Base-by-base conservation (phyloP, 2,797 vertebrate species). In the Trachops cirrhosus region DNA sequence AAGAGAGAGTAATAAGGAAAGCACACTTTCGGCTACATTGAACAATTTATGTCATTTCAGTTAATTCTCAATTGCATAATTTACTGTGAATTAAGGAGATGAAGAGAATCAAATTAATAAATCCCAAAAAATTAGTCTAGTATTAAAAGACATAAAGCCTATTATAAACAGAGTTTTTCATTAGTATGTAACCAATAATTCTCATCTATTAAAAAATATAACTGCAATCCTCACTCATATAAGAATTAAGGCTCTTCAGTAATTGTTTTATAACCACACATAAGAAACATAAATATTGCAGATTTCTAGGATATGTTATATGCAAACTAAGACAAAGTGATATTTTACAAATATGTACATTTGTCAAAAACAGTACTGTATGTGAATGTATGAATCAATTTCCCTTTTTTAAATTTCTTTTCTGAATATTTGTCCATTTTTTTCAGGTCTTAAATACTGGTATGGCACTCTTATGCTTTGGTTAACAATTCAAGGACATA, bases 361-460 rank as follows among this genome's bases (percentile, higher is more conserved):
- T 83, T 94, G 12, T 94, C 41, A 92, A 86, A 84, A 95, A 90
- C 41, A 94, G 74, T 84, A 44, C 14, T 74, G 15, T 94, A 1
- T 86, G 46, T 54, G 83, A 79, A 84, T 5, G 44, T 85, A 78
- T 46, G 24, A 80, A 62, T 54, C 18, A 29, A 71, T 68, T 84
- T 96, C 48, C 86, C 75, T 86, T 89, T 93, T 12, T 84, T 67
- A 92, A 68, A 96, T 84, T 39, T 54, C 37, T 84, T 92, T 82
- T 39, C 67, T 96, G 37, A 97, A 93, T 54, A 93, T 96, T 95
- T 95, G 82, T 95, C 71, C 52, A 67, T 95, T 80, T 92, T 93
- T 97, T 97, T 79, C 94, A 97, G 96, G 92, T 96, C 75, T 84
- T 96, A 94, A 89, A 16, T 37, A 70, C 44, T 89, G 91, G 74